Evolutionary conservation across 2,113 vertebrate genomes (phyloP), one percentile per base, ranked within the genome.

Genomic region (Crotalus helleri): DNA sequence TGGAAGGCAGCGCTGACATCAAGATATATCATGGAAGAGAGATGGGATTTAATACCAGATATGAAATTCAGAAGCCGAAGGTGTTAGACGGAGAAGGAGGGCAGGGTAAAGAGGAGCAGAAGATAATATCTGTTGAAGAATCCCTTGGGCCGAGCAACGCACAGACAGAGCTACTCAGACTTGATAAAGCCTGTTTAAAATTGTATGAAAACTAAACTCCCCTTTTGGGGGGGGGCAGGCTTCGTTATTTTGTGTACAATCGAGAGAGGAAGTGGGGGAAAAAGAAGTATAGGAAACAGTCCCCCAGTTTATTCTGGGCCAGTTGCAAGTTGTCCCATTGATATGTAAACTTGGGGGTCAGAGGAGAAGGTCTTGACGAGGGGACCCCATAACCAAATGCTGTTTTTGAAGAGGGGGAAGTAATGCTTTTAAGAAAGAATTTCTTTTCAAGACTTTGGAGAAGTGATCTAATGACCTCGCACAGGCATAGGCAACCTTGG

Each of bases 21-120:
- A 95, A 96, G 94, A 96, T 93, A 94, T 88, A 95, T 94, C 90
- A 92, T 89, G 94, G 93, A 93, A 94, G 57, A 92, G 93, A 96
- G 88, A 94, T 33, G 92, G 94, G 87, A 44, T 93, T 96, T 95
- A 95, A 94, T 95, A 95, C 87, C 90, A 69, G 93, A 92, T 64
- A 29, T 19, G 94, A 95, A 94, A 93, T 94, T 91, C 92, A 85
- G 93, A 91, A 95, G 85, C 85, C 85, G 29, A 6, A 93, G 94
- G 93, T 94, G 93, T 92, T 95, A 29, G 91, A 94, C 93, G 7
- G 29, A 26, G 7, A 26, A 17, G 4, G 21, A 24, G 23, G 11
- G 11, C 6, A 8, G 4, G 39, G 17, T 8, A 15, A 7, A 8
- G 7, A 12, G 24, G 24, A n/a, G 39, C 11, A 85, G 64, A 94